phyloP scores from a whole-genome alignment of 1,140 invertebrate genomes.

The Drosophila subpulchrella region DNA sequence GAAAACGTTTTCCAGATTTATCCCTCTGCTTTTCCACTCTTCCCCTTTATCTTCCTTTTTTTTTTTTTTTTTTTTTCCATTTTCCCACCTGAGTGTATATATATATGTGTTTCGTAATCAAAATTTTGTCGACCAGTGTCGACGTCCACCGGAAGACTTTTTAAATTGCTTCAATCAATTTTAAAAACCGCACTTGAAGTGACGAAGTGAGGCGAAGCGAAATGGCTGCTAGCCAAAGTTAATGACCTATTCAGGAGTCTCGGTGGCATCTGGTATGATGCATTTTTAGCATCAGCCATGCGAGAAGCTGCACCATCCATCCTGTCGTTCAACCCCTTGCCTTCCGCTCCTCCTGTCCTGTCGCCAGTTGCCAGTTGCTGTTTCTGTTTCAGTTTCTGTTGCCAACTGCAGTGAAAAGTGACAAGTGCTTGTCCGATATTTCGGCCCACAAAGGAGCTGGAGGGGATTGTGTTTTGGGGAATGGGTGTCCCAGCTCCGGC shows the following conservation, averaged over 20 bases:
- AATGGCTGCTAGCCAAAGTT: conserved; percentile 33
- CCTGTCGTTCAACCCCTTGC: conserved; percentile 4
- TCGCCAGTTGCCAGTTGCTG: conserved; percentile 1
- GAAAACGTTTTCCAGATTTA: conserved; percentile 17
- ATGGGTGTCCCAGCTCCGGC: background rate
- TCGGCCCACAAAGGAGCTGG: conserved; percentile 5
- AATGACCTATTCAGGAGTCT: conserved; percentile 52
- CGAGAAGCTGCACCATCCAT: conserved; percentile 32
- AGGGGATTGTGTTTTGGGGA: background rate
- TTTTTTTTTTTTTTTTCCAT: background rate
- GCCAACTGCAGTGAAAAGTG: conserved; percentile 30
- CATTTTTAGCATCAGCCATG: conserved; percentile 50
- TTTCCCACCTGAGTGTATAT: background rate
- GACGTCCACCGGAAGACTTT: background rate
- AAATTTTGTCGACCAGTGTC: background rate
- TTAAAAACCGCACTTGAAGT: background rate
- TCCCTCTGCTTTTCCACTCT: background rate
- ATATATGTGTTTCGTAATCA: background rate
- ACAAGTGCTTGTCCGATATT: conserved; percentile 16
- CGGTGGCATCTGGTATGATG: conserved; percentile 38
- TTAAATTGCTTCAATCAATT: conserved; percentile 17
- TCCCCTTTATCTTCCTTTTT: background rate
- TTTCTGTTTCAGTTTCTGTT: conserved; percentile 2
- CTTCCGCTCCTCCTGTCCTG: background rate
- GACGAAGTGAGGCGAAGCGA: background rate